These are phyloP conservation scores for Rhogogaster chlorosoma DNA, from an alignment of 2,888 invertebrate genomes.

Conservation along the genomic window DNA sequence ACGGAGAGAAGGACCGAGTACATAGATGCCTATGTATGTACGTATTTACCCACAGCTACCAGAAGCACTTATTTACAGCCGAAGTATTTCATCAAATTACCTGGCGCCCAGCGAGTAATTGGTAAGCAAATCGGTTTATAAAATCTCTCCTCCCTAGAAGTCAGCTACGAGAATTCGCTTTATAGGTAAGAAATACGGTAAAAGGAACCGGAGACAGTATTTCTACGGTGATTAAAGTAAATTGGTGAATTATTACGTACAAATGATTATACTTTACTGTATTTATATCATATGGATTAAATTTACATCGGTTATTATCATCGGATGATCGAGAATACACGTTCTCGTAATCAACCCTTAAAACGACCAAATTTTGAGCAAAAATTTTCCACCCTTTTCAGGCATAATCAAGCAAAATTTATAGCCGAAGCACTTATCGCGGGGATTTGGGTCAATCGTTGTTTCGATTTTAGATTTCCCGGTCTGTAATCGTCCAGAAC, in stretches of 20 bases:
- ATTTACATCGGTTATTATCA: too few species aligned
- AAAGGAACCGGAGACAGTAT: conserved; percentile 6
- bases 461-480: not conserved
- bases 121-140: conserved; percentile 49
- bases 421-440: not conserved
- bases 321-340: too few species aligned
- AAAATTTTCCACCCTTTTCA: not conserved
- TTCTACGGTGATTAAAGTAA: not conserved
- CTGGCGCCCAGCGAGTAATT: conserved; percentile 41
- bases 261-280: not conserved
- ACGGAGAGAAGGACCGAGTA: not conserved
- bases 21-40: not conserved
- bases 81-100: conserved; percentile 48
- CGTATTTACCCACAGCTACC: conserved; percentile 25
- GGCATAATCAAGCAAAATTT: not conserved
- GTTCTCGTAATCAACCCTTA: too few species aligned
- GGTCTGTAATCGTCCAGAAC: not conserved
- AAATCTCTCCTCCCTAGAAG: conserved; percentile 18
- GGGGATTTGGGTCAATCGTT: not conserved
- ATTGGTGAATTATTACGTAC: not conserved
- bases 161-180: not conserved
- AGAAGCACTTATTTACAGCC: conserved; percentile 44
- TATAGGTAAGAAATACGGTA: not conserved
- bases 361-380: not conserved
- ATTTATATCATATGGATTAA: not conserved